phyloP scores from a whole-genome alignment of 2,797 vertebrate genomes.

The Hirundo rustica region DNA sequence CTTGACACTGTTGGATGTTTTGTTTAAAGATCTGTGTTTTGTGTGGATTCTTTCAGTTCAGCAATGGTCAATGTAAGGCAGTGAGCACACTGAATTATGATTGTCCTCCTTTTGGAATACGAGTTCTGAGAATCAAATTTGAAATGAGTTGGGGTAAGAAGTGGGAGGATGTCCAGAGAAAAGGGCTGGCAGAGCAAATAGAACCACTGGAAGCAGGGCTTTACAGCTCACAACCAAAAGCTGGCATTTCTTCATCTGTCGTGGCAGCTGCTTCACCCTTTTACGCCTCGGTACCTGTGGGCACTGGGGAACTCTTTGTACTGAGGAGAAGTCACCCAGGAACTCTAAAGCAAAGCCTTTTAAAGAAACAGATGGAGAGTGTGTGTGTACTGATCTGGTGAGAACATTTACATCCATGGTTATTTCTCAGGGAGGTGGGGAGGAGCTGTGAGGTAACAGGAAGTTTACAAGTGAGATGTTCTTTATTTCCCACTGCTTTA shows the following conservation, averaged over 20 bases:
- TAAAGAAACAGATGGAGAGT: neutral
- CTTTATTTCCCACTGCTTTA: neutral
- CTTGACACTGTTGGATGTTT: neutral
- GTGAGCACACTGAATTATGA: neutral
- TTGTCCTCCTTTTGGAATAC: neutral
- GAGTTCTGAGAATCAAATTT: neutral
- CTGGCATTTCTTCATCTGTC: neutral
- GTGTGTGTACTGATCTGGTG: neutral
- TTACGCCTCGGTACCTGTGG: neutral
- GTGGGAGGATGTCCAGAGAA: neutral
- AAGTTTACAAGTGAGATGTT: neutral
- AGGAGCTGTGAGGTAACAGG: neutral
- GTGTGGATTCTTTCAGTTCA: neutral
- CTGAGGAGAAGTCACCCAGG: neutral
- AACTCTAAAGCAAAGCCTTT: neutral
- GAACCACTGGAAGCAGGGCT: neutral
- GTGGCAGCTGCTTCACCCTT: neutral
- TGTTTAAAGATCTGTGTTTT: neutral
- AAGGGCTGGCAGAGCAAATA: neutral
- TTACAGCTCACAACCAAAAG: neutral
- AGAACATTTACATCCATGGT: neutral
- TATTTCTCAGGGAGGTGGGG: neutral
- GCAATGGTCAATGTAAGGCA: neutral
- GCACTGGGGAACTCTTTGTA: neutral
- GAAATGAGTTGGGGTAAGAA: neutral